Percentiles rank a stretch among this genome's conserved stretches.
Conservation (phyloP, 1,140 invertebrate genomes). For the Hylaeus anthracinus region DNA sequence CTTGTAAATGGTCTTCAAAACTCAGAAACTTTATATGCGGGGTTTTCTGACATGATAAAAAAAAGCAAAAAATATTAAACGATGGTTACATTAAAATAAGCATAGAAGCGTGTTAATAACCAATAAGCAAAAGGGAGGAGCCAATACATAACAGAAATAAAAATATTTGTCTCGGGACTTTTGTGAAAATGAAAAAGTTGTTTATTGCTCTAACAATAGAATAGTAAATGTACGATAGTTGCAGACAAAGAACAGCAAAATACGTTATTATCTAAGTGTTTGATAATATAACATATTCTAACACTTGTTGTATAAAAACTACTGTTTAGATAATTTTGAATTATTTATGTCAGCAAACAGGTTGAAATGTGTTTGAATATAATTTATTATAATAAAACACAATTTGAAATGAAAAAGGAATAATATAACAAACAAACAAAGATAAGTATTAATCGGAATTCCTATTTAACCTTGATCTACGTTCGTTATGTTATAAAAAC, state of each 20-base stretch:
- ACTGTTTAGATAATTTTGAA: conserved; percentile 56
- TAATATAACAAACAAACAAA: conserved; percentile 2
- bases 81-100: conserved; percentile 13
- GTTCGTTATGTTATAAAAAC: conserved; percentile 16
- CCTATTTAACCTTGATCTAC: conserved; percentile 7
- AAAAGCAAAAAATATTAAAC: conserved; percentile 41
- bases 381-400: conserved; percentile 39
- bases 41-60: conserved; percentile 35
- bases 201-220: conserved; percentile 58
- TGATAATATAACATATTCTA: conserved; percentile 62
- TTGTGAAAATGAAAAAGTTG: conserved; percentile 43
- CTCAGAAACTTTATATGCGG: conserved; percentile 36
- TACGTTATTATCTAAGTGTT: conserved; percentile 63
- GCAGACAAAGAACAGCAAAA: conserved; percentile 41
- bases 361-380: conserved; percentile 50
- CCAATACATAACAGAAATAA: conserved; percentile 18
- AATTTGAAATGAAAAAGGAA: conserved; percentile 20
- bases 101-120: conserved; percentile 32
- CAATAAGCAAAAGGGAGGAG: conserved; percentile 11
- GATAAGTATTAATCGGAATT: conserved; percentile 38
- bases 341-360: conserved; percentile 54
- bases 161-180: conserved; percentile 43
- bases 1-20: conserved; percentile 16
- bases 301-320: conserved; percentile 62
- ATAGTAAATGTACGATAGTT: conserved; percentile 61